Evolutionary conservation across 2,888 invertebrate species (phyloP), one percentile per base, ranked within the genome.

Genomic region (Theretra japonica): DNA sequence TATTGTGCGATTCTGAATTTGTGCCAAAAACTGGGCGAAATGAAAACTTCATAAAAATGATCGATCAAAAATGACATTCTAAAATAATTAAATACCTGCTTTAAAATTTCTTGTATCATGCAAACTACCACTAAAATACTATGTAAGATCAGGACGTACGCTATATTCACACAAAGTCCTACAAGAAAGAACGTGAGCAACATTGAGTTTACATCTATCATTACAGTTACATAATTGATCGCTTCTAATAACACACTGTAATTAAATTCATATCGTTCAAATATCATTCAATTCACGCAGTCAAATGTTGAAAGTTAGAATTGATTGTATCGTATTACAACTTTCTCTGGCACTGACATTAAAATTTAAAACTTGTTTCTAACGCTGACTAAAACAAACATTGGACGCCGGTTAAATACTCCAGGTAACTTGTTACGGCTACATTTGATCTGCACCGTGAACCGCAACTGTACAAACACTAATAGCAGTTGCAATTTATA

Each of bases 291-390:
- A 75, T 79, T 82, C 88, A 88, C 88, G 87, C 53, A 85, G 81
- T 79, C 79, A 78, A 78, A 78, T 80, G 82, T 83, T 75, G 87
- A 91, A 91, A 91, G 90, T 85, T 77, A 79, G 86, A 83, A 85
- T 84, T 85, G 77, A 84, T 82, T 82, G 83, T 83, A 85, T 80
- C 81, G 81, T 83, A 86, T 86, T 48, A 77, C 81, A 80, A 90
- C 94, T 94, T 94, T 94, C 94, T 88, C 93, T 86, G 76, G 84
- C 76, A 77, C 79, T 76, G 85, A 77, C 90, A 92, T 93, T 93
- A 88, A 93, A 90, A 94, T 94, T 92, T 91, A 87, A 93, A 93
- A 92, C 93, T 92, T 90, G 94, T 93, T 93, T 88, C 87, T 85
- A 84, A 87, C 84, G 82, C 82, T 41, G 84, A 82, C 83, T 87